Base-by-base conservation (phyloP, 2,888 invertebrate genomes). In the Megamerina dolium region DNA sequence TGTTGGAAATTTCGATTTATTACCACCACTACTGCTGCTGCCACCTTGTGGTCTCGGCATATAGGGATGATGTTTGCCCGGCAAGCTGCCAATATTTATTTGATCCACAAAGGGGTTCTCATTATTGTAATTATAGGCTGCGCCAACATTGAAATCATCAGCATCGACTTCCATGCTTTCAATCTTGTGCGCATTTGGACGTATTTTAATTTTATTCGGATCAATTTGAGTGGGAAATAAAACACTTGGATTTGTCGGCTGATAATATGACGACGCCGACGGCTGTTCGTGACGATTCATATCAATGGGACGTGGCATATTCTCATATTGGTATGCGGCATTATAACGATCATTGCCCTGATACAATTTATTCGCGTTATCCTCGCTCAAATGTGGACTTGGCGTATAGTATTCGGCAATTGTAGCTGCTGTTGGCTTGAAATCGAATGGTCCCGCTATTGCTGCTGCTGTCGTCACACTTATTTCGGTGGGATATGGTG, bases 161-260 rank as follows among this genome's bases (percentile, higher is more conserved):
- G 40, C 29, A 12, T 46, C 46, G 6, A 38, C 44, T 32, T 58
- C 55, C 55, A 64, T 59, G 55, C 61, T 64, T 54, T 66, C 64
- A 53, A 60, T 52, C 51, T 61, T 63, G 37, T 69, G 64, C 21
- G 63, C 57, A 51, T 68, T 66, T n/a, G 68, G 68, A 21, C 63
- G 58, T 17, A 63, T 58, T 47, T 60, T 61, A 10, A 62, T 60
- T 39, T 60, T 57, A 16, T 61, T 54, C 26, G 57, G 49, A 17
- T 60, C 53, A 30, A 61, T 52, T 18, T 59, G 61, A 4, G 55
- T 39, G 1, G 66, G 57, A 26, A 60, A 64, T 33, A 55, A 39
- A 10, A 48, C 38, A 14, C 50, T 50, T n/a, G 31, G 10, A 9
- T 37, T 9, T 8, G 37, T 18, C 13, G 41, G 37, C 37, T 37